A percentile compares a stretch with the other conserved stretches of the same genome.
Conservation (phyloP, 2,113 vertebrate genomes). For the Arvicanthis niloticus region DNA sequence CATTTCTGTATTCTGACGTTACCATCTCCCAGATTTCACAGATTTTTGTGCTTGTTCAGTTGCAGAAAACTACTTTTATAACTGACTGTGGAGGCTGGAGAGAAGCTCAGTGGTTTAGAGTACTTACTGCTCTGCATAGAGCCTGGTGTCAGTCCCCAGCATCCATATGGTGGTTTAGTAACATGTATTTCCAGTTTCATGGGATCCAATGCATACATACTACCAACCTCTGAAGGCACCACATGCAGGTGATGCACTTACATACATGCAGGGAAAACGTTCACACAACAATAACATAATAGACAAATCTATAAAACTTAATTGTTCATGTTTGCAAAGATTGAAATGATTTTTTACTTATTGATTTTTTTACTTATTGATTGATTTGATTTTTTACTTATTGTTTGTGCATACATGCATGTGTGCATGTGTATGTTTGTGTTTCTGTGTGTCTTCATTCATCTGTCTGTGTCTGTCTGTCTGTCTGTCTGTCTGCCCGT, state of each 20-base stretch:
- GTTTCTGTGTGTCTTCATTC: no score
- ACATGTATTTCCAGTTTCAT: neutral
- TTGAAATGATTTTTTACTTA: neutral
- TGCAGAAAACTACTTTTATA: neutral
- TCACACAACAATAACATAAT: neutral
- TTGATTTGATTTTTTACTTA: neutral
- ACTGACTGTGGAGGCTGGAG: neutral
- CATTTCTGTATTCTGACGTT: neutral
- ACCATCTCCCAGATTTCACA: neutral
- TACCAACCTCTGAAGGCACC: neutral
- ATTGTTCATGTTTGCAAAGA: neutral
- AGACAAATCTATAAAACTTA: neutral
- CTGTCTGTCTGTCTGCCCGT: neutral
- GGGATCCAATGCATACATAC: neutral
- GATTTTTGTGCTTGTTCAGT: neutral
- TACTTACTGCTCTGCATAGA: neutral
- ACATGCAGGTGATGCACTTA: no score
- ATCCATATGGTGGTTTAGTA: neutral
- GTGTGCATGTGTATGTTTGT: neutral
- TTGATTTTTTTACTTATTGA: neutral
- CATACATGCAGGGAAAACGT: neutral
- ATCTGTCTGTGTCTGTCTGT: neutral
- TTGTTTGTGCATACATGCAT: neutral
- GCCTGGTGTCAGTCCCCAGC: neutral
- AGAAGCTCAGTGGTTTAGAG: neutral